These are phyloP conservation scores for Grammomys surdaster DNA, from an alignment of 2,113 vertebrate genomes.

Conservation along the genomic window DNA sequence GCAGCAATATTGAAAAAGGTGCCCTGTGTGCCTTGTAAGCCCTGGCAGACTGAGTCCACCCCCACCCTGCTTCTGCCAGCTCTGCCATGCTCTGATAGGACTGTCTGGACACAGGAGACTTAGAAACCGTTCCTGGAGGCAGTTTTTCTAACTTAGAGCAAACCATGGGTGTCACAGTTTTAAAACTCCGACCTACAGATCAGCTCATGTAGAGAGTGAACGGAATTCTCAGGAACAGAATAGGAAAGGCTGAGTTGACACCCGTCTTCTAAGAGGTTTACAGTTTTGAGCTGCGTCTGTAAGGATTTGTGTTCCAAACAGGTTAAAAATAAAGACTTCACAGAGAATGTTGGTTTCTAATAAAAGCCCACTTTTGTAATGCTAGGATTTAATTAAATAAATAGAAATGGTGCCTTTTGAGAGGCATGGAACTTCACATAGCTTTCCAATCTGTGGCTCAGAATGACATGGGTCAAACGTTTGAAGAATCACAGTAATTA, in stretches of 20 bases:
- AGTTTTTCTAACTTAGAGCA: not conserved
- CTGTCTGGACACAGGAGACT: not conserved
- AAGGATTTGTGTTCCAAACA: not conserved
- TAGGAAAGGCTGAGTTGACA: not conserved
- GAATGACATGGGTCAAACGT: not conserved
- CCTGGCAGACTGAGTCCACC: too few species aligned
- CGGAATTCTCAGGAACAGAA: not conserved
- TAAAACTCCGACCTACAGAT: not conserved
- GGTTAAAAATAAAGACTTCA: not conserved
- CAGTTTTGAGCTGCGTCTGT: not conserved
- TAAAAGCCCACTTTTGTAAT: not conserved
- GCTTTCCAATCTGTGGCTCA: not conserved
- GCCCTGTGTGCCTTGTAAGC: too few species aligned
- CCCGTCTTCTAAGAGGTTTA: not conserved
- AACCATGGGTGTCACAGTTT: not conserved
- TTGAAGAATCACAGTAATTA: not conserved
- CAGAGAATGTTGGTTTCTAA: not conserved
- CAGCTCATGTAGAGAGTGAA: not conserved
- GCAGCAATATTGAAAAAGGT: not conserved
- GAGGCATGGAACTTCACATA: not conserved
- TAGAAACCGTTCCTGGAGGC: not conserved
- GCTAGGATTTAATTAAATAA: not conserved
- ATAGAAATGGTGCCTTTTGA: not conserved
- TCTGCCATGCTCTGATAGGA: not conserved
- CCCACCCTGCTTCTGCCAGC: not conserved